These are phyloP conservation scores for Sinocyclocheilus rhinocerous DNA, from an alignment of 2,113 vertebrate genomes.

Conservation along the genomic window DNA sequence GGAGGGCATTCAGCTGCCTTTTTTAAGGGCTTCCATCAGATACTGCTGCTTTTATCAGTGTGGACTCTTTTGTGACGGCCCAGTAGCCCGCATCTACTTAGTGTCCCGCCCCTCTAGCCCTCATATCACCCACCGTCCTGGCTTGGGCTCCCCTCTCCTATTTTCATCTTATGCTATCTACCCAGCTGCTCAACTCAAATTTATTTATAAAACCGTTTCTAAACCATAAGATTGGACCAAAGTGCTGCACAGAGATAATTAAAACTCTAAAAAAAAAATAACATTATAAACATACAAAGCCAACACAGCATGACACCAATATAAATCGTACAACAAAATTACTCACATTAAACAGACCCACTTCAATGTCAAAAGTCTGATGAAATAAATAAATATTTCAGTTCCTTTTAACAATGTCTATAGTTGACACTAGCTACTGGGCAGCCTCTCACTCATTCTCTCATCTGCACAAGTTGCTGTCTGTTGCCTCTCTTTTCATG, in stretches of 20 bases:
- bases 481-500: constrained; percentile 35
- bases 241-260: too few relatives aligned
- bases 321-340: too few relatives aligned
- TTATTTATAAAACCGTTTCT: too few relatives aligned
- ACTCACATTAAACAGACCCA: too few relatives aligned
- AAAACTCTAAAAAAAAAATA: too few relatives aligned
- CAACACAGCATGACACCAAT: too few relatives aligned
- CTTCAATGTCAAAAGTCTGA: too few relatives aligned
- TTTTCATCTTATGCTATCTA: constrained; percentile 41
- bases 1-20: constrained; percentile 51
- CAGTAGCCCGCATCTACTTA: constrained; percentile 40
- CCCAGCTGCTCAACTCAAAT: not conserved
- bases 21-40: constrained; percentile 46
- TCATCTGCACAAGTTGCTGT: constrained; percentile 44
- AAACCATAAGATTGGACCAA: too few relatives aligned
- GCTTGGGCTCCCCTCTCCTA: constrained; percentile 10
- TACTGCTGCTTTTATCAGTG: constrained; percentile 53
- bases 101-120: constrained; percentile 12
- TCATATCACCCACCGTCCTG: constrained; percentile 26
- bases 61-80: constrained; percentile 30
- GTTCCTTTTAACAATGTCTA: too few relatives aligned
- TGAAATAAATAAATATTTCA: too few relatives aligned
- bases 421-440: not conserved
- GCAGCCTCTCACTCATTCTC: constrained; percentile 32
- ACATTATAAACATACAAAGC: too few relatives aligned